A percentile compares a stretch with the other conserved stretches of the same genome.
These are phyloP conservation scores for Halichoeres trimaculatus DNA, from an alignment of 2,113 vertebrate species.

Conservation along the genomic window DNA sequence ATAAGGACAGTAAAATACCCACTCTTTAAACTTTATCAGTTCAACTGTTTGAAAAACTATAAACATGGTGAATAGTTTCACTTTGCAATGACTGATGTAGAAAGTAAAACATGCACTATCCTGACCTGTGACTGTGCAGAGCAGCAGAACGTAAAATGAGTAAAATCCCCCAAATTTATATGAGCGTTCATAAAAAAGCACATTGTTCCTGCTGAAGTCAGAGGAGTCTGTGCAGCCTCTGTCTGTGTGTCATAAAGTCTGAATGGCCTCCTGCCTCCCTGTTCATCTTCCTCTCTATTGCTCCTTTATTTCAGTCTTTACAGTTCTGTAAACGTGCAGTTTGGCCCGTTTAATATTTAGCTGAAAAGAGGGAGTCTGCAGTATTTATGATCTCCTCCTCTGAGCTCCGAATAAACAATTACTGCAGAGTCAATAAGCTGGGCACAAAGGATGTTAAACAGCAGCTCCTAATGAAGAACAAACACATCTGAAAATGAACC, in stretches of 20 bases:
- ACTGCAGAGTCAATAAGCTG: constrained; percentile 25
- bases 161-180: no score
- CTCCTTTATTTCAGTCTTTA: not conserved
- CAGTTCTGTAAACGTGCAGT: constrained; percentile 8
- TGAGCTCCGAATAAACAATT: constrained; percentile 19
- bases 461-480: constrained; percentile 3
- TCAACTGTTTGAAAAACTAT: no score
- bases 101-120: no score
- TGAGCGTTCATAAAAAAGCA: not conserved
- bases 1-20: no score
- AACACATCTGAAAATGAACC: not conserved
- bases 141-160: no score
- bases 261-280: constrained; percentile 15
- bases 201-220: not conserved
- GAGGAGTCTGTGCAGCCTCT: constrained; percentile 15
- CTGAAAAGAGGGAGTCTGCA: constrained; percentile 5
- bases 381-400: constrained; percentile 28
- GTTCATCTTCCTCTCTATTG: not conserved
- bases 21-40: no score
- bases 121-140: no score
- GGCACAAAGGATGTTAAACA: constrained; percentile 4
- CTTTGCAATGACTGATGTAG: no score
- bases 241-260: constrained; percentile 19
- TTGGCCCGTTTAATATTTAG: constrained; percentile 21
- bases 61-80: no score